These are phyloP conservation scores for Hemibagrus wyckioides DNA, from an alignment of 2,113 vertebrate species.

Conservation along the genomic window DNA sequence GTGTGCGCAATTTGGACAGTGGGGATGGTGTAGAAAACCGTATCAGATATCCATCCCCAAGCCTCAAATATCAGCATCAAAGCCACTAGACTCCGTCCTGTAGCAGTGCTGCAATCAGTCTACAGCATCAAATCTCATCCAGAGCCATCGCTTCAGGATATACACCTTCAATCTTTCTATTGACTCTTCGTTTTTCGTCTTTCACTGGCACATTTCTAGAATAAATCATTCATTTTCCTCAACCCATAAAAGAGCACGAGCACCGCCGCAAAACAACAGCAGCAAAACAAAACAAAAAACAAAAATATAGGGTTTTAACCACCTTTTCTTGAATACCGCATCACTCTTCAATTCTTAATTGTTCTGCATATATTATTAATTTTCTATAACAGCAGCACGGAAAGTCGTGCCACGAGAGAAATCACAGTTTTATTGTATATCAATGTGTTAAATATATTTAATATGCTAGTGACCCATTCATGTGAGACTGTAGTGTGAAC, in stretches of 20 bases:
- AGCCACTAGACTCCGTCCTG: neutral
- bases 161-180: neutral
- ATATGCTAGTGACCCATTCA: neutral
- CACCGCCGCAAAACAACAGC: neutral
- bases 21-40: neutral
- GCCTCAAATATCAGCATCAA: neutral
- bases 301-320: neutral
- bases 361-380: neutral
- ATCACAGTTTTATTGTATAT: neutral
- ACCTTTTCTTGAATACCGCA: neutral
- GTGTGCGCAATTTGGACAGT: neutral
- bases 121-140: constrained; percentile 13
- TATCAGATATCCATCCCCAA: constrained; percentile 5
- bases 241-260: neutral
- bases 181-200: neutral
- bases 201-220: neutral
- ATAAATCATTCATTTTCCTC: neutral
- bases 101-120: constrained; percentile 8
- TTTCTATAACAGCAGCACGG: neutral
- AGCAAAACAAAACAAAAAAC: neutral
- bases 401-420: neutral
- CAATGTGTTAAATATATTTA: neutral
- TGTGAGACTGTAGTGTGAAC: neutral
- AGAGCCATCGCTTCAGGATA: neutral
- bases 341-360: neutral